A percentile compares a stretch with the other conserved stretches of the same genome.
Evolutionary conservation across 2,797 vertebrate genomes (phyloP).

Genomic region (Lepilemur ruficaudatus): DNA sequence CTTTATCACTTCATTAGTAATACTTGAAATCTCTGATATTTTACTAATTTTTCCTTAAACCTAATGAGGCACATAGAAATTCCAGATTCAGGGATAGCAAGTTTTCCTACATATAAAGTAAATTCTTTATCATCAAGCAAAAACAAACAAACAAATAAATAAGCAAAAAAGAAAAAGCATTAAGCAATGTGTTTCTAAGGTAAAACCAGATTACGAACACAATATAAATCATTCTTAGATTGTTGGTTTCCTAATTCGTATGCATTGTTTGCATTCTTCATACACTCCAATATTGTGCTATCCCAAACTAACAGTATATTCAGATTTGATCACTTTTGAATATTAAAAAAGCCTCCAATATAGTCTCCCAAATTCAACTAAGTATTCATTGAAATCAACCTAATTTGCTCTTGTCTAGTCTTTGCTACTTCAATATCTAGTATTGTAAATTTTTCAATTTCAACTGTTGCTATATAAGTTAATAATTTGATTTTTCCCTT

Average conservation of each 20-base stretch:
- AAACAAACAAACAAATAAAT: not conserved
- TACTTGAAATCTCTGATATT: not conserved
- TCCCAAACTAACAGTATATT: not conserved
- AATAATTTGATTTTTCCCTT: not conserved
- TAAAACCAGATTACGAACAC: not conserved
- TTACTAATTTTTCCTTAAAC: not conserved
- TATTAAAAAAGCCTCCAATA: not conserved
- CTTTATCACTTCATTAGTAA: not conserved
- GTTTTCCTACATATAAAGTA: not conserved
- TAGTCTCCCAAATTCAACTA: not conserved
- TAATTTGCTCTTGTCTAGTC: not conserved
- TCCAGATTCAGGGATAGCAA: not conserved
- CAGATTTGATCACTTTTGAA: not conserved
- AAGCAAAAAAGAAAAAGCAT: not conserved
- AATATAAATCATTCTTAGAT: not conserved
- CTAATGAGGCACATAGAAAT: not conserved
- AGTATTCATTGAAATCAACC: not conserved
- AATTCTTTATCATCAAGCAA: not conserved
- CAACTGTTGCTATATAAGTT: not conserved
- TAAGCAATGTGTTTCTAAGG: not conserved
- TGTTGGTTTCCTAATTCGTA: not conserved
- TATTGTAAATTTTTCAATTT: not conserved
- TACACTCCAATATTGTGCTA: not conserved
- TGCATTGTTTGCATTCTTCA: not conserved
- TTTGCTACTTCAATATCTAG: not conserved